These are phyloP conservation scores for Tenthredo scrophulariae DNA, from an alignment of 2,888 invertebrate genomes.

Conservation along the genomic window DNA sequence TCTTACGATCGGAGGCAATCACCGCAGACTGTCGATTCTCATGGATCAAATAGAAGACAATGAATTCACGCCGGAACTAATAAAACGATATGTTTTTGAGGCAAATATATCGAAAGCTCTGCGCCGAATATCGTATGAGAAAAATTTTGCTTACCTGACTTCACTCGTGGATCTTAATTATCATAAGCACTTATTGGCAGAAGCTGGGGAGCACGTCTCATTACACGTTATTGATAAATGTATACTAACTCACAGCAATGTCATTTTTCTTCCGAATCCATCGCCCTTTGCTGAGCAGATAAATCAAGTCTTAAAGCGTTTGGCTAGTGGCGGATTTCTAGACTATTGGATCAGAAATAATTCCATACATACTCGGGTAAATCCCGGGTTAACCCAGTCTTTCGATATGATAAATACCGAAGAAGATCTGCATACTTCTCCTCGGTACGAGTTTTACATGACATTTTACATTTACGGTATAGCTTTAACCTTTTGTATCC, in stretches of 20 bases:
- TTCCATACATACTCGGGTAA: neutral
- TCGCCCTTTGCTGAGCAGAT: neutral
- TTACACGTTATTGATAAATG: neutral
- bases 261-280: neutral
- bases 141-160: constrained; percentile 11
- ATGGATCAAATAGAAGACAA: neutral
- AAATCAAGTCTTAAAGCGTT: neutral
- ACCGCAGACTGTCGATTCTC: neutral
- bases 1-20: neutral
- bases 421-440: neutral
- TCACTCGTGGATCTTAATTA: neutral
- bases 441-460: neutral
- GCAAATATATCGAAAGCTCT: neutral
- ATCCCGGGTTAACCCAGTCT: neutral
- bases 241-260: neutral
- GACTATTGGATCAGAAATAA: neutral
- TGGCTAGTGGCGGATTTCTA: neutral
- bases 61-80: neutral
- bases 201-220: neutral
- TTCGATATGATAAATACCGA: neutral
- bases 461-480: neutral
- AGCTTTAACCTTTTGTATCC: neutral
- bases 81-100: neutral
- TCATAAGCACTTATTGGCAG: neutral
- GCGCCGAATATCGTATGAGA: neutral